phyloP scores from a whole-genome alignment of 2,113 vertebrate species.

The Cryptotis parvus region DNA sequence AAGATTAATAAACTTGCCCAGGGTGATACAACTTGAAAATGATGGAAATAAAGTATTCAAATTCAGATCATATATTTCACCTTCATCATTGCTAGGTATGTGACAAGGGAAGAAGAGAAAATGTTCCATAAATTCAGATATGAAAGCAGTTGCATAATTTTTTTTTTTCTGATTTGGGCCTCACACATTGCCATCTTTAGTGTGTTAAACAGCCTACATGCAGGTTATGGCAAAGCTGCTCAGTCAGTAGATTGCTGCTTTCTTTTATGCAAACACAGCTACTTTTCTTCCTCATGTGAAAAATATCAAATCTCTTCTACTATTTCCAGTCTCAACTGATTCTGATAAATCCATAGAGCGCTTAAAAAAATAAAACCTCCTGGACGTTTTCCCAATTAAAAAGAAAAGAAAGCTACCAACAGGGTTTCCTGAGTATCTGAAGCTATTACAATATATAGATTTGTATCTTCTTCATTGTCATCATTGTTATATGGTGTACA shows the following conservation, averaged over 20 bases:
- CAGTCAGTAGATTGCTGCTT: not conserved
- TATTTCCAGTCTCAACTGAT: constrained; percentile 16
- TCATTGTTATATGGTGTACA: not conserved
- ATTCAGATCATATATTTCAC: not conserved
- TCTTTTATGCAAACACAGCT: constrained; percentile 48
- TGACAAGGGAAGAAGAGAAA: not conserved
- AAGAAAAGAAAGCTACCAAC: not conserved
- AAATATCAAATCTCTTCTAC: not conserved
- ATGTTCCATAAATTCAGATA: not conserved
- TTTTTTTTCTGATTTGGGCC: not conserved
- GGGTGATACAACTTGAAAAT: not conserved
- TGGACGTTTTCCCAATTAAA: not conserved
- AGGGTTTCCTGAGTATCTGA: not conserved
- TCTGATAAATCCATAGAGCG: constrained; percentile 7
- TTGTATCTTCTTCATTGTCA: not conserved
- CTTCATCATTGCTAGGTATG: not conserved
- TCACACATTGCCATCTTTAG: not conserved
- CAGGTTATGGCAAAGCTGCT: not conserved
- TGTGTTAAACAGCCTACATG: not conserved
- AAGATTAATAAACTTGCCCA: not conserved
- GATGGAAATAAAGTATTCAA: not conserved
- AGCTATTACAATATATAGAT: not conserved
- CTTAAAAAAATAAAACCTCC: not conserved
- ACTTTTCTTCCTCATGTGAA: constrained; percentile 34
- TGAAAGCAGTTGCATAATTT: not conserved